Conservation (phyloP, 1,140 invertebrate species). For the Papilio machaon region DNA sequence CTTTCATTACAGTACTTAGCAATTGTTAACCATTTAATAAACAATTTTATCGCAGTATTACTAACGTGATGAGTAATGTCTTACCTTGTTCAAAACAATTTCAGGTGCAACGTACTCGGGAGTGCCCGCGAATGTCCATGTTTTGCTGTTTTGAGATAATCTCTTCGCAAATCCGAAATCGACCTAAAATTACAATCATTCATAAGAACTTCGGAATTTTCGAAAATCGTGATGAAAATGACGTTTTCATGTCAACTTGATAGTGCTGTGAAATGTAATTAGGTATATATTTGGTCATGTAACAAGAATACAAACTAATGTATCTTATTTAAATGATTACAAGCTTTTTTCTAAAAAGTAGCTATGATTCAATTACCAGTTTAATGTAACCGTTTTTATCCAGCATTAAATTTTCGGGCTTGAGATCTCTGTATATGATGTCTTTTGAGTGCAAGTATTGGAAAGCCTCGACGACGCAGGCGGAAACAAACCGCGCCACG, state of each 20-base stretch:
- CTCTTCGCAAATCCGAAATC: slow-evolving; percentile 99
- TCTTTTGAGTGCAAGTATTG: slow-evolving; percentile 93
- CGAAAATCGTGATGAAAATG: too few relatives aligned
- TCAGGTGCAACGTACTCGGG: slow-evolving; percentile 96
- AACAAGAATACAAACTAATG: too few relatives aligned
- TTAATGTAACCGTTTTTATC: slow-evolving; percentile 95
- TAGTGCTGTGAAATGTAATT: too few relatives aligned
- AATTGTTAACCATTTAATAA: not conserved
- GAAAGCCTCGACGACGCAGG: slow-evolving; percentile 95
- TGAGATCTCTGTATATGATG: slow-evolving; percentile 96
- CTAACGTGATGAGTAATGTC: not conserved
- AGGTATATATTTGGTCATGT: too few relatives aligned
- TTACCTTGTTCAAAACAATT: slow-evolving; percentile 93
- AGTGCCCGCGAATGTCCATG: slow-evolving; percentile 99
- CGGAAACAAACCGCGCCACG: slow-evolving; percentile 93
- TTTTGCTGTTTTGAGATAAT: slow-evolving; percentile 89
- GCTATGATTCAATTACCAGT: slow-evolving; percentile 84
- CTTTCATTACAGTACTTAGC: not conserved
- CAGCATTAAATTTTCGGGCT: slow-evolving; percentile 97
- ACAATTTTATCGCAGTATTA: not conserved
- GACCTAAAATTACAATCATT: slow-evolving; percentile 83
- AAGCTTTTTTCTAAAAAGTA: not conserved
- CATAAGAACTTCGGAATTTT: too few relatives aligned
- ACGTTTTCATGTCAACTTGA: too few relatives aligned
- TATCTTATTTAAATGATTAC: not conserved